These are phyloP conservation scores for Cryptophagus acutangulus DNA, from an alignment of 2,888 invertebrate species.

Conservation along the genomic window DNA sequence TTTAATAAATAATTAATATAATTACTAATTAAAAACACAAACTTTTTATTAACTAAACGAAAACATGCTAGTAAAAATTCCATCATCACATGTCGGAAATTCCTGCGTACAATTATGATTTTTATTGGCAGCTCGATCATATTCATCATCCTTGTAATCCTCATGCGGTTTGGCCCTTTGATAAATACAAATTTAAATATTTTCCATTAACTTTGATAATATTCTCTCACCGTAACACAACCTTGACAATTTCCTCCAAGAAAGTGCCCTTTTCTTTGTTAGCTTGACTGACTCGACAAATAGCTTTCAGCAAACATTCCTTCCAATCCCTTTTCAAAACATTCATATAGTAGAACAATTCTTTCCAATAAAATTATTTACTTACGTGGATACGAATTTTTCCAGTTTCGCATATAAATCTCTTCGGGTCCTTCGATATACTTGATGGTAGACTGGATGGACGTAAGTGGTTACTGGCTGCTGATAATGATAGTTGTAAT, in stretches of 20 bases:
- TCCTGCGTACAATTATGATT: slow-evolving; percentile 46
- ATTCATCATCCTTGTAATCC: slow-evolving; percentile 40
- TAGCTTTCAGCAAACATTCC: slow-evolving; percentile 60
- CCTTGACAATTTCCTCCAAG: slow-evolving; percentile 60
- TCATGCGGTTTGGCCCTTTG: slow-evolving; percentile 50
- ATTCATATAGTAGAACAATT: too few relatives aligned
- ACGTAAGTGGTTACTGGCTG: too few relatives aligned
- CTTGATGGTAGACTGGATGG: slow-evolving; percentile 26
- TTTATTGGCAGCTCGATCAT: slow-evolving; percentile 46
- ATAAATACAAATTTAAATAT: slow-evolving; percentile 1
- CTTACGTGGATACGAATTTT: slow-evolving; percentile 64
- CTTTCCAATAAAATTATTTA: too few relatives aligned
- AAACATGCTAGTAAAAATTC: slow-evolving; percentile 30
- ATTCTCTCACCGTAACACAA: slow-evolving; percentile 63
- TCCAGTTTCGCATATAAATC: slow-evolving; percentile 67
- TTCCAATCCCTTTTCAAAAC: slow-evolving; percentile 51
- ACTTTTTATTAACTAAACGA: slow-evolving; percentile 10
- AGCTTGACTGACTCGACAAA: slow-evolving; percentile 59
- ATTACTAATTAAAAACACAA: too few relatives aligned
- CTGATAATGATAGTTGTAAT: too few relatives aligned
- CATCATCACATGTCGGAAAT: slow-evolving; percentile 47
- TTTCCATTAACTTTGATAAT: too few relatives aligned
- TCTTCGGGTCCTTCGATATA: slow-evolving; percentile 55
- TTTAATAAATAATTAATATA: too few relatives aligned
- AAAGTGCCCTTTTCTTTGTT: slow-evolving; percentile 54